Percentiles rank a stretch among this genome's conserved stretches.
Conservation (phyloP, 2,797 vertebrate genomes). For the Bradypus variegatus region DNA sequence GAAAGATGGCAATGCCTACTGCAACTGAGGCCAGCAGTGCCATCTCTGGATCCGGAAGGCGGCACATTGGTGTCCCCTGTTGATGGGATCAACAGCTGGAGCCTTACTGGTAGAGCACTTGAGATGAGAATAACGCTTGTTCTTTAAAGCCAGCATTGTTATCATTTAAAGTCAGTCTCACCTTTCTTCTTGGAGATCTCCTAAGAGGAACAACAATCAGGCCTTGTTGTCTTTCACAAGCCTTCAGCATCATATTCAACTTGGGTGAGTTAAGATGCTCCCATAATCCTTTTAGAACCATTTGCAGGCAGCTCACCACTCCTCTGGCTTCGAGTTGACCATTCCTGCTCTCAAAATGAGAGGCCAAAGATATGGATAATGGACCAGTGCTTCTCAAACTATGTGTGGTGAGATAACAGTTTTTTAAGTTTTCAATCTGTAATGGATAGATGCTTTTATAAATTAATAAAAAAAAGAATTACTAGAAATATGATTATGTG, state of each 20-base stretch:
- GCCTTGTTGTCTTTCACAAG: neutral
- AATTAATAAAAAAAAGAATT: neutral
- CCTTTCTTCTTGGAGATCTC: neutral
- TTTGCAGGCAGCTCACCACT: neutral
- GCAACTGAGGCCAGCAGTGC: neutral
- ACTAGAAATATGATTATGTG: neutral
- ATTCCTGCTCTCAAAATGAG: neutral
- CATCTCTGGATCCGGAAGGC: neutral
- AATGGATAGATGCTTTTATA: neutral
- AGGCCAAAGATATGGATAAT: neutral
- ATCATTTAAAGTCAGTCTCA: neutral
- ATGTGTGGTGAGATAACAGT: neutral
- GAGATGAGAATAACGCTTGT: neutral
- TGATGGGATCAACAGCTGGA: neutral
- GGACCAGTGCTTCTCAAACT: conserved; percentile 2
- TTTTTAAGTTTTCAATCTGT: neutral
- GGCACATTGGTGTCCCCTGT: neutral
- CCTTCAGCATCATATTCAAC: neutral
- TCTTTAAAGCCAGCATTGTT: neutral
- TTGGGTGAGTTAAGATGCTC: neutral
- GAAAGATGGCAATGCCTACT: neutral
- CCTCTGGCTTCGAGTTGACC: neutral
- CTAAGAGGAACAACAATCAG: conserved; percentile 7
- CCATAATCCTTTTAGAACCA: neutral
- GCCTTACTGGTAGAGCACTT: neutral